Evolutionary conservation across 35 echinoderm and acorn worm genomes (phyloP), one percentile per base, ranked within the genome.

Genomic region (Ptychodera flava): DNA sequence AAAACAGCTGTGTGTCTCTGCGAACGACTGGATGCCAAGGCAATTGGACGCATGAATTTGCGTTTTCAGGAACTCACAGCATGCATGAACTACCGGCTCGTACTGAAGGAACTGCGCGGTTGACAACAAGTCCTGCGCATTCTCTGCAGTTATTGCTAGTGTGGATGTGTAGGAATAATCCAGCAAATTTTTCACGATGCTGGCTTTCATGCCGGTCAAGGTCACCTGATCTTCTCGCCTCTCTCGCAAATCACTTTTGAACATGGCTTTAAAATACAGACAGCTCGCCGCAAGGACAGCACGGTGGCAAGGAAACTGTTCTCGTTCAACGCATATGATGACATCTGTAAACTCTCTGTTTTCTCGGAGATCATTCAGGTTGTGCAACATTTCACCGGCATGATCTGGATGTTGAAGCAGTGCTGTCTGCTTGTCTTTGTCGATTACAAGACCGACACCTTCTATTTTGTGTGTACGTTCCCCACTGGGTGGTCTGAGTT

Each of bases 281-380:
- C 86, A 79, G 86, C 86, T 80, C 29, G 86, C 86, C 1, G 86
- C 86, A 36, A 88, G 86, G 29, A 88, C 79, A 12, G 78, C 79
- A 37, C 79, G 33, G 32, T 88, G 86, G 33, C 78, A 79, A 0
- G 86, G 78, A 37, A 88, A 64, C 27, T 1, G 27, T 36, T 81
- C 35, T 0, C 27, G 36, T 33, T 37, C 78, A 79, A 81, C 78
- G 33, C 38, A 32, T 6, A 88, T 77, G 77, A 38, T 52, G 0
- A 88, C 10, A 33, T 88, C 86, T 2, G 37, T 93, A 10, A 80
- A 89, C 38, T 97, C 91, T 30, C 30, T 31, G 15, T 36, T 77
- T 33, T 35, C 64, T 22, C 89, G 78, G 89, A 97, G 93, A 33
- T 91, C 91, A 30, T 86, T 87, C 1, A 97, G 82, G 0, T 64